Evolutionary conservation across 2,797 vertebrate genomes (phyloP).

Genomic region (Myoxocephalus aenaeus): DNA sequence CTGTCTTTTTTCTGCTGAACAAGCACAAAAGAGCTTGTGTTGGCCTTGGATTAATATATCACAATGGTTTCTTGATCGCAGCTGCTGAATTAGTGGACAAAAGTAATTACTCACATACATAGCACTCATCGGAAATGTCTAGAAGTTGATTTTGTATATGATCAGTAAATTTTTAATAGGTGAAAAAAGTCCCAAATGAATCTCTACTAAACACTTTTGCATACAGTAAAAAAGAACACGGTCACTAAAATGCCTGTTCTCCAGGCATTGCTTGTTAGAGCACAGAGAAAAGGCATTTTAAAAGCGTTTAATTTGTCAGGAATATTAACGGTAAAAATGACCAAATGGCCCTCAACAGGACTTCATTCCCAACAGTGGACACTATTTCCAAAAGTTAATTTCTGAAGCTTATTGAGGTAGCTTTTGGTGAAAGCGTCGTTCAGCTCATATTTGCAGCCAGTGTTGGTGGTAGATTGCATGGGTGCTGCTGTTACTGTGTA

Average conservation of each 20-base stretch:
- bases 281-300: not conserved
- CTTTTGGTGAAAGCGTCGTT: not conserved
- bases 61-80: not conserved
- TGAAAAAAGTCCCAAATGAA: not conserved
- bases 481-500: not conserved
- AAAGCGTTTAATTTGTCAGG: not conserved
- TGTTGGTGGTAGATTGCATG: not conserved
- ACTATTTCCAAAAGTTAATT: not conserved
- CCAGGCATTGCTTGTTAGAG: too few relatives aligned
- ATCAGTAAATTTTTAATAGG: not conserved
- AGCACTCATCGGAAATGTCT: not conserved
- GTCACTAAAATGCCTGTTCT: not conserved
- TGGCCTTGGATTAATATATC: slow-evolving; percentile 17
- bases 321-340: not conserved
- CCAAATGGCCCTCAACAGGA: not conserved
- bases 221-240: not conserved
- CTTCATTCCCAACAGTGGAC: not conserved
- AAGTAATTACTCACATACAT: slow-evolving; percentile 9
- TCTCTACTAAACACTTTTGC: not conserved
- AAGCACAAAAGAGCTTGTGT: not conserved
- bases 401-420: not conserved
- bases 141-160: not conserved
- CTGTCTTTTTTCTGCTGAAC: not conserved
- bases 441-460: not conserved
- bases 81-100: not conserved